Evolutionary conservation across 2,888 invertebrate species (phyloP), one percentile per base, ranked within the genome.

Genomic region (Augochlorella aurata): DNA sequence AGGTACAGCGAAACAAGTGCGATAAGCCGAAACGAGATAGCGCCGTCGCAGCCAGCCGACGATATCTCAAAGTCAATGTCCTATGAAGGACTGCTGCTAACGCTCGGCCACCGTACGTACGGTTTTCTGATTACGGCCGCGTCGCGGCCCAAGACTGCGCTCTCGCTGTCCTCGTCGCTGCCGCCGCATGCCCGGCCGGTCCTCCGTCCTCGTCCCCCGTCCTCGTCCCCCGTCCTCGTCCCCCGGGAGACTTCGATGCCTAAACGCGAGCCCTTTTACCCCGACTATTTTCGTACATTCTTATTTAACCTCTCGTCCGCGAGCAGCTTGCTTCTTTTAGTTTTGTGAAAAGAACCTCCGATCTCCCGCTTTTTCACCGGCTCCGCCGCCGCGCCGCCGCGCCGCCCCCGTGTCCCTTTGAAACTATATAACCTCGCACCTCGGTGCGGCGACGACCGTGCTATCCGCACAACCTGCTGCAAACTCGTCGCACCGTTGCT

Each of bases 61-160:
- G 91, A 92, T 93, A 93, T 93, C 93, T 93, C 93, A 93, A 93
- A 93, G 93, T 93, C 93, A 93, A 93, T 93, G 93, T 93, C 93
- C 93, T 93, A 92, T 91, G 93, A 92, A 93, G 92, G 90, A 92
- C 91, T 92, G 89, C 81, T 85, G 89, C 87, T 83, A 87, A 83
- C 85, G 83, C 85, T 87, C 86, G 83, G 79, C 77, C 71, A 75
- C 74, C 79, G 77, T 70, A 38, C 38, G 38, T 3, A 77, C 73
- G 79, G 72, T 79, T 85, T 84, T 88, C 88, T 83, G 88, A 87
- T 88, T 82, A 82, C 84, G 77, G 77, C 74, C 76, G 49, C 54
- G 38, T 74, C 50, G 65, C 52, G 49, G 70, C 61, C 12, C 52
- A 47, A 14, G 66, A 61, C 49, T 58, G 73, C 67, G 54, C 63